A percentile compares a stretch with the other conserved stretches of the same genome.
These are phyloP conservation scores for Aplidium turbinatum DNA, from an alignment of 23 tunicate genomes.

Conservation along the genomic window DNA sequence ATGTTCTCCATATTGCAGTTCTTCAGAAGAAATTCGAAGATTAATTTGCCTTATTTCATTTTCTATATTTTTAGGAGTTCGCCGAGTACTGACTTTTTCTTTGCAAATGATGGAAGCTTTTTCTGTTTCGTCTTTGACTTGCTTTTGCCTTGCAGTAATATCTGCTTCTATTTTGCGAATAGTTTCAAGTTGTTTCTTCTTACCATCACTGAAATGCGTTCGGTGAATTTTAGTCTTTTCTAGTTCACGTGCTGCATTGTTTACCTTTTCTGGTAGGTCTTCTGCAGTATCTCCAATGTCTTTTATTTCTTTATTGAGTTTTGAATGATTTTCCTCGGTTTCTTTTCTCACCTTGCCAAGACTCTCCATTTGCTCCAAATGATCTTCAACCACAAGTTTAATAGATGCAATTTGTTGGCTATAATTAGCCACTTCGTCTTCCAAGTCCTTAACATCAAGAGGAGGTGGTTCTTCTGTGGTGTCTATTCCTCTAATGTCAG, in stretches of 20 bases:
- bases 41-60: conserved; percentile 72
- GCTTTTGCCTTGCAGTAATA: neutral
- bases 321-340: conserved; percentile 46
- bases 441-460: conserved; percentile 68
- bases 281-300: conserved; percentile 51
- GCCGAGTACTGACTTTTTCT: conserved; percentile 56
- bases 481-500: conserved; percentile 53
- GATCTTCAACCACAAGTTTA: conserved; percentile 31
- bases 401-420: conserved; percentile 62
- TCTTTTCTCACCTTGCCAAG: conserved; percentile 17
- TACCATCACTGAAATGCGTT: conserved; percentile 59
- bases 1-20: conserved; percentile 73
- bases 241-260: conserved; percentile 37
- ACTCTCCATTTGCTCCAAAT: conserved; percentile 16
- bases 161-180: conserved; percentile 36
- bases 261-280: conserved; percentile 53
- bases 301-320: conserved; percentile 32
- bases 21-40: conserved; percentile 59
- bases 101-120: conserved; percentile 54
- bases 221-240: conserved; percentile 79
- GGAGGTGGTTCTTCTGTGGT: conserved; percentile 66
- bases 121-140: conserved; percentile 42
- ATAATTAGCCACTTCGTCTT: conserved; percentile 80
- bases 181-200: conserved; percentile 44
- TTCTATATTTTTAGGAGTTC: conserved; percentile 75